phyloP scores from a whole-genome alignment of 2,888 invertebrate genomes.

The Sicus ferrugineus region DNA sequence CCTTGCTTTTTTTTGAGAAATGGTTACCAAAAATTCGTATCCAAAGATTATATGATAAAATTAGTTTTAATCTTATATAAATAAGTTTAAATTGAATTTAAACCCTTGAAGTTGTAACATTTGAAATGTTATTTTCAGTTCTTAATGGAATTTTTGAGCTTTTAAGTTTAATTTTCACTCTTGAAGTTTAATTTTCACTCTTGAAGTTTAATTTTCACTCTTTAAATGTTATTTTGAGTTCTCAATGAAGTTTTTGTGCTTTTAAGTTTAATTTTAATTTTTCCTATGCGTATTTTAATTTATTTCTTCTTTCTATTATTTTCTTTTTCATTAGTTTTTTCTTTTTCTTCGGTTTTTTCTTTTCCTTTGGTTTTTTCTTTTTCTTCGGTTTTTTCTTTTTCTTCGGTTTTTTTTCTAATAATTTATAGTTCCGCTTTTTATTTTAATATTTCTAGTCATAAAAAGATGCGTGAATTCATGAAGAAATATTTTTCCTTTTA shows the following conservation, averaged over 20 bases:
- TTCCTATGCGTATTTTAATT: background rate
- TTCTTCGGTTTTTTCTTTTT: background rate
- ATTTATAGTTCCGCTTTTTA: background rate
- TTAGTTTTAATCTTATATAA: constrained; percentile 9
- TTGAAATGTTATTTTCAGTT: constrained; percentile 2
- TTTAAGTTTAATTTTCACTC: background rate
- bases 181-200: constrained; percentile 3
- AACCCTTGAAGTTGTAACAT: constrained; percentile 2
- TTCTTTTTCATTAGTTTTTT: background rate
- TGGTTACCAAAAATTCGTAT: constrained; percentile 27
- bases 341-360: background rate
- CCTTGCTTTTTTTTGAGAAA: constrained; percentile 26
- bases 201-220: background rate
- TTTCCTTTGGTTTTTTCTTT: background rate
- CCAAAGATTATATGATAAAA: constrained; percentile 28
- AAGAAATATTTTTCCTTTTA: background rate
- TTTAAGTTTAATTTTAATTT: background rate
- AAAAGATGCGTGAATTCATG: background rate
- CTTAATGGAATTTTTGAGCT: background rate
- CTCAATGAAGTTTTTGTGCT: background rate
- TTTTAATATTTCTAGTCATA: background rate
- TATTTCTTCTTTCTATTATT: background rate
- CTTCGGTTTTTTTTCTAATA: background rate
- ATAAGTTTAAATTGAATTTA: background rate
- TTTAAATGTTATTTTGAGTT: background rate